phyloP scores from a whole-genome alignment of 2,888 invertebrate genomes.

The Brassicogethes aeneus region DNA sequence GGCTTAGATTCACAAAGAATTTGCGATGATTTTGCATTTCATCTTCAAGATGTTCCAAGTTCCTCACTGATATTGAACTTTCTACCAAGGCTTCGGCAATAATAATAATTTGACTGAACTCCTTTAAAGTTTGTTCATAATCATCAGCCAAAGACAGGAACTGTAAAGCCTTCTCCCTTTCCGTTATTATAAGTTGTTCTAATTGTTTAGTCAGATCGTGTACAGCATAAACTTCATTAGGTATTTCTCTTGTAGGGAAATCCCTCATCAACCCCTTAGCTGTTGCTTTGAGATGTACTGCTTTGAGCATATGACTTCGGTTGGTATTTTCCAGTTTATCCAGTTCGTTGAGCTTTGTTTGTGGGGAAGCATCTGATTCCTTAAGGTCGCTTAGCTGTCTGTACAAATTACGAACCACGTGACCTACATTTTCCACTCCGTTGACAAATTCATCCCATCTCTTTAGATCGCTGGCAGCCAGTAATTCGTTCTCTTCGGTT shows the following conservation, averaged over 20 bases:
- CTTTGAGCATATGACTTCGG: slow-evolving; percentile 50
- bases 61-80: slow-evolving; percentile 64
- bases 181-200: slow-evolving; percentile 58
- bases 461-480: slow-evolving; percentile 51
- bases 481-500: slow-evolving; percentile 49
- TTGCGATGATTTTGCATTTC: slow-evolving; percentile 85
- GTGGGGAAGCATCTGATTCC: slow-evolving; percentile 55
- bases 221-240: slow-evolving; percentile 54
- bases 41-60: slow-evolving; percentile 73
- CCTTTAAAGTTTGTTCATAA: slow-evolving; percentile 79
- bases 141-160: slow-evolving; percentile 70
- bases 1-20: slow-evolving; percentile 81
- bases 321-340: slow-evolving; percentile 63
- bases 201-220: slow-evolving; percentile 61
- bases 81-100: slow-evolving; percentile 75
- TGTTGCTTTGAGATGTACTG: slow-evolving; percentile 52
- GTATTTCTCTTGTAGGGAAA: slow-evolving; percentile 62
- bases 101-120: slow-evolving; percentile 77
- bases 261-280: slow-evolving; percentile 56
- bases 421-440: slow-evolving; percentile 50
- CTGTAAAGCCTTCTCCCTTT: slow-evolving; percentile 69
- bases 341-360: slow-evolving; percentile 57
- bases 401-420: slow-evolving; percentile 45
- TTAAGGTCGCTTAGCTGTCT: slow-evolving; percentile 48
- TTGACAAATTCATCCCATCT: slow-evolving; percentile 65